Evolutionary conservation across 2,888 invertebrate species (phyloP), one percentile per base, ranked within the genome.

Genomic region (Dermolepida albohirtum): DNA sequence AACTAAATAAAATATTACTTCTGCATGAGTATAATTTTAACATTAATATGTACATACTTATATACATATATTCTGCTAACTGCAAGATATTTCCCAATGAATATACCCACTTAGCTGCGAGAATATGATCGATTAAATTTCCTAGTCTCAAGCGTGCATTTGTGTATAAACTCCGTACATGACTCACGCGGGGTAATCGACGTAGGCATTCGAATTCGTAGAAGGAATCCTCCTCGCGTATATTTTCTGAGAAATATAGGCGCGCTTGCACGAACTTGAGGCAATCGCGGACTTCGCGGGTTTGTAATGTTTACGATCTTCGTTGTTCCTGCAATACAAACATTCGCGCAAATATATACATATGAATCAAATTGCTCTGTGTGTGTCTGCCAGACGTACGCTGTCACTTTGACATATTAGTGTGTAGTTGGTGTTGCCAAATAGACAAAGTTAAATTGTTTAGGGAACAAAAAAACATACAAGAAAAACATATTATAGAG

Each of bases 401-500:
- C 55, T 59, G 59, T 59, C 59, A 59, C 14, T 14, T 10, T 62
- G 59, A 62, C 59, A 47, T 44, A 34, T 47, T 34, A 8, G 17
- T 16, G 47, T 44, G 12, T 59, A 49, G 10, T 29, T 47, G 47
- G 47, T 39, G 34, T 34, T 62, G 17, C 59, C 59, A 62, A 62
- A 16, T 29, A 29, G 34, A 62, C 34, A 62, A 62, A 62, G 34
- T 34, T 43, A 17, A 62, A 47, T 34, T 34, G 34, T 34, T 34
- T 34, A 8, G 34, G 34, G 10, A 34, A 34, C 34, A 34, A 34
- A 34, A 34, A 34, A 34, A 29, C 29, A 6, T 7, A 34, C 34
- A 34, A 34, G 34, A 34, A 7, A 34, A 4, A 6, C 29, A 6
- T 6, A 34, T 34, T 34, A 1, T 34, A 6, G 10, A 34, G 34